Base-by-base conservation (phyloP, 2,113 vertebrate species). In the Pseudopipra pipra region DNA sequence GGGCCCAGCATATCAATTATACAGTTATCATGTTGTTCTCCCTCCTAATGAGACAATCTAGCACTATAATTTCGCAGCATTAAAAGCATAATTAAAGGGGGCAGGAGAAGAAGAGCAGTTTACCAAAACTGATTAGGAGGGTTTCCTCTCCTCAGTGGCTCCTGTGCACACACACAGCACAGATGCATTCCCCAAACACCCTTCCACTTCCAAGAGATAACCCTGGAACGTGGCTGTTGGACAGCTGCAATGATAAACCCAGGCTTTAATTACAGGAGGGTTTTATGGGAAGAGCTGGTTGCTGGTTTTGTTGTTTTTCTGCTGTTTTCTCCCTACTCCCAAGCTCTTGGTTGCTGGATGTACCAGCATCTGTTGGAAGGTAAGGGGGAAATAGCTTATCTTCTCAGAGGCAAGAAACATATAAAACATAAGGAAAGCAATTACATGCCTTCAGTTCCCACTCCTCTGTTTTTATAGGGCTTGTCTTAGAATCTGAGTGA, bases 401-500 rank as follows among this genome's bases (percentile, higher is more conserved):
- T 77, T 3, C 84, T 95, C 31, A 14, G 77, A 68, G 95, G 90
- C 68, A 52, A 71, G 86, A 63, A 93, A 51, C 65, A 81, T 92
- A 96, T 87, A 94, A 95, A 92, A 35, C 91, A 88, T 10, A 23
- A 61, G 74, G 19, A 94, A 96, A 96, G 95, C 91, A 97, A 97
- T 97, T 94, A 90, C 95, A 93, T 90, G 92, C 95, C 73, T 92
- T 68, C 19, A 22, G 93, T 20, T 96, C 62, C 87, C 95, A 70
- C 56, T 90, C 78, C 93, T 75, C 59, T 41, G 91, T 23, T 83
- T 95, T 97, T 89, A 87, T 41, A 62, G 93, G 87, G 82, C 89
- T 92, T 61, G 79, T 80, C 87, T 92, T 12, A 10, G 82, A 83
- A 61, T 27, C 92, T 37, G 87, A 95, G 96, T 92, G 73, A 85